A percentile compares a stretch with the other conserved stretches of the same genome.
Evolutionary conservation across 2,888 invertebrate genomes (phyloP).

Genomic region (Pristionchus arcanus): DNA sequence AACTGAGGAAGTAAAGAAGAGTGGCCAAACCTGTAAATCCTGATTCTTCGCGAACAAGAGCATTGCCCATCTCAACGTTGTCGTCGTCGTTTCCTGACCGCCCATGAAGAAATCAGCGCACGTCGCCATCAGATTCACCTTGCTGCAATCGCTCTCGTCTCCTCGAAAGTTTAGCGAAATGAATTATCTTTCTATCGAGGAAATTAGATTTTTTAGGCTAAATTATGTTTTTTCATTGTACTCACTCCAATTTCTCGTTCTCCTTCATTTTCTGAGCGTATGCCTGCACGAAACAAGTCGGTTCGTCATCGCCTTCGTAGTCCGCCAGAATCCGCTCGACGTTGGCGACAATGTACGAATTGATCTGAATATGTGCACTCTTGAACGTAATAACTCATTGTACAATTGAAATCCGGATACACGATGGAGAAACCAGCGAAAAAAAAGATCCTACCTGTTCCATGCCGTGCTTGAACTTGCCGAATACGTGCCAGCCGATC

Average conservation of each 20-base stretch:
- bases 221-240: no score
- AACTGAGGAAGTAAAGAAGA: no score
- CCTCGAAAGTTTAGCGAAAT: no score
- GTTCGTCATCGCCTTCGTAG: not conserved
- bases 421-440: no score
- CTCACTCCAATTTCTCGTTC: not conserved
- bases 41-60: not conserved
- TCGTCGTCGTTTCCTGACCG: slow-evolving; percentile 23
- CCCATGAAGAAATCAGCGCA: slow-evolving; percentile 33
- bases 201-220: no score
- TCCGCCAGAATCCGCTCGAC: not conserved
- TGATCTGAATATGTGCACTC: not conserved
- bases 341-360: not conserved
- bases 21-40: not conserved
- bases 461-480: slow-evolving; percentile 30
- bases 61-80: slow-evolving; percentile 6
- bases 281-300: not conserved
- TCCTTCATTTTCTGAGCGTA: not conserved
- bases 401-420: no score
- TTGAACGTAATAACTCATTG: no score
- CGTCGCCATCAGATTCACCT: slow-evolving; percentile 1
- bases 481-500: slow-evolving; percentile 23
- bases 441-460: not conserved
- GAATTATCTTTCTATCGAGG: no score
- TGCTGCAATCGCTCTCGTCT: not conserved